These are phyloP conservation scores for Microchrysa polita DNA, from an alignment of 2,888 invertebrate species.

Conservation along the genomic window DNA sequence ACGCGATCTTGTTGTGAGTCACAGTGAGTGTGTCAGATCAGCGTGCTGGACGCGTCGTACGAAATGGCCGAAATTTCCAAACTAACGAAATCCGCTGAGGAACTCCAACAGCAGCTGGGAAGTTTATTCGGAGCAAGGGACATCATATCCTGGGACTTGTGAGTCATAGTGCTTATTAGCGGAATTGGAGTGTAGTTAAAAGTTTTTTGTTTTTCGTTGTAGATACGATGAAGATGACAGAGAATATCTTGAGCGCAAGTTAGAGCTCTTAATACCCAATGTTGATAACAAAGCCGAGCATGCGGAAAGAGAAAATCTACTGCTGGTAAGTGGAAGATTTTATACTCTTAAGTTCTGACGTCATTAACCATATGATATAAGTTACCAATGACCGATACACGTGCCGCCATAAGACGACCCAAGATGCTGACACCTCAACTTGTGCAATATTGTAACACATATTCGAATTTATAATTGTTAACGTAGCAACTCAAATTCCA, in stretches of 20 bases:
- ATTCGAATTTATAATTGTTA: too few species aligned
- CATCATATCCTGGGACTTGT: slow-evolving; percentile 34
- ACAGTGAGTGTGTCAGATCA: too few species aligned
- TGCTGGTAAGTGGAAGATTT: slow-evolving; percentile 36
- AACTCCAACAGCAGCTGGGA: slow-evolving; percentile 28
- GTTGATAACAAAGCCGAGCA: slow-evolving; percentile 11
- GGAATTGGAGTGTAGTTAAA: neutral
- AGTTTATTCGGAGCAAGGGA: slow-evolving; percentile 30
- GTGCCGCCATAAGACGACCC: too few species aligned
- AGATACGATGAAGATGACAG: slow-evolving; percentile 27
- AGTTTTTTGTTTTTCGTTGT: neutral
- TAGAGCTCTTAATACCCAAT: slow-evolving; percentile 22
- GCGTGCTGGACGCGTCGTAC: too few species aligned
- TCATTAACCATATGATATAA: slow-evolving; percentile 20
- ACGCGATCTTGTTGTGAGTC: too few species aligned
- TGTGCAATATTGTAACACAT: too few species aligned
- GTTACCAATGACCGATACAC: too few species aligned
- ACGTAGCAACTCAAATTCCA: too few species aligned
- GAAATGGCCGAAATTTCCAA: neutral
- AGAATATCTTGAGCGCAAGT: slow-evolving; percentile 27
- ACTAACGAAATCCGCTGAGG: neutral
- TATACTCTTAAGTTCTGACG: neutral
- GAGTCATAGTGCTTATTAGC: neutral
- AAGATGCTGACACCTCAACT: too few species aligned
- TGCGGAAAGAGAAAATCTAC: slow-evolving; percentile 20